Percentiles rank a stretch among this genome's conserved stretches.
Conservation (phyloP, 2,888 invertebrate genomes). For the Dinocampus coccinellae region DNA sequence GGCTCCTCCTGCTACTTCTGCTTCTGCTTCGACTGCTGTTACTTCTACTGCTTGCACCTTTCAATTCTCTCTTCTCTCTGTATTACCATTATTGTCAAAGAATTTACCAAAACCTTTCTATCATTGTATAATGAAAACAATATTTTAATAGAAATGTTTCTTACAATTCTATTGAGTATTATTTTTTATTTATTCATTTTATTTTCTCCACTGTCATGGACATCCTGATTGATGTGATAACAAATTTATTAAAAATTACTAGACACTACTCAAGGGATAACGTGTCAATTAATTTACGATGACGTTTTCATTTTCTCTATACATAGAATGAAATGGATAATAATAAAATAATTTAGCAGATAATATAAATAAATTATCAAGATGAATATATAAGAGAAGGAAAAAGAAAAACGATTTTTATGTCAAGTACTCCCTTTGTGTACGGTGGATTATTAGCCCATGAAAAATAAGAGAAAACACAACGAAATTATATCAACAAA, state of each 20-base stretch:
- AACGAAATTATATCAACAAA: background rate
- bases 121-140: background rate
- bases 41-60: too few relatives aligned
- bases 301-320: too few relatives aligned
- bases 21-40: constrained; percentile 14
- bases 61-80: too few relatives aligned
- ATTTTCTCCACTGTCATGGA: background rate
- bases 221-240: background rate
- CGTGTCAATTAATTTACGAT: too few relatives aligned
- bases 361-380: background rate
- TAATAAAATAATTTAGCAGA: background rate
- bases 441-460: background rate
- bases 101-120: background rate
- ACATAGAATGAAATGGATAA: background rate
- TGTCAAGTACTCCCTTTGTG: background rate
- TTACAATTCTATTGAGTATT: too few relatives aligned
- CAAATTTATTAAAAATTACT: too few relatives aligned
- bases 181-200: too few relatives aligned
- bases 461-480: background rate
- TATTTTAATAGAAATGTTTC: background rate
- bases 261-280: too few relatives aligned
- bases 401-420: background rate
- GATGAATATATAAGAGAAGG: background rate
- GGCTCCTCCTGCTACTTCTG: constrained; percentile 48
- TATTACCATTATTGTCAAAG: background rate